Percentiles rank a stretch among this genome's conserved stretches.
phyloP scores from a whole-genome alignment of 1,140 invertebrate genomes.

The Melanaphis sacchari region DNA sequence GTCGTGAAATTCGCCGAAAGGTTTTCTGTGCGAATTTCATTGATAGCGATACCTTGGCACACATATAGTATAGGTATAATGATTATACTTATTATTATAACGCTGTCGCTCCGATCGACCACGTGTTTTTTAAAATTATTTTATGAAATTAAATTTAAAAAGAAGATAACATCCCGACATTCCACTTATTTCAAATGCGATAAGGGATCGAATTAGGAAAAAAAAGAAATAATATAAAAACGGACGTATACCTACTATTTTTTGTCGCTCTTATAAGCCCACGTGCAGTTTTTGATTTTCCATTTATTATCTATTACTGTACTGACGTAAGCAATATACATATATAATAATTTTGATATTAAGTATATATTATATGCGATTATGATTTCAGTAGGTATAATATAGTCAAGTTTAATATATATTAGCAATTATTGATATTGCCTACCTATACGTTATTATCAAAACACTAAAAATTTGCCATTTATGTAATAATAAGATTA shows the following conservation, averaged over 20 bases:
- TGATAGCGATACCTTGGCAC: not conserved
- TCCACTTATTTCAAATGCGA: not conserved
- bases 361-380: not conserved
- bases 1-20: not conserved
- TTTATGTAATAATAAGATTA: not conserved
- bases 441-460: no score
- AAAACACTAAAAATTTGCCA: not conserved
- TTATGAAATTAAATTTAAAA: not conserved
- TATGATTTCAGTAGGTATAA: not conserved
- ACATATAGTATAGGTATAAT: not conserved
- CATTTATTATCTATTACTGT: not conserved
- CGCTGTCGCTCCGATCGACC: not conserved
- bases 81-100: not conserved
- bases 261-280: not conserved
- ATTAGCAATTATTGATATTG: no score
- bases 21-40: slow-evolving; percentile 6
- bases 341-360: not conserved
- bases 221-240: not conserved
- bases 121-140: not conserved
- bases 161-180: not conserved
- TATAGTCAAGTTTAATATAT: not conserved
- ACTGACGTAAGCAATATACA: not conserved
- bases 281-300: not conserved
- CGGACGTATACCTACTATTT: not conserved
- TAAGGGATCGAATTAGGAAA: not conserved